These are phyloP conservation scores for Synergus japonicus DNA, from an alignment of 2,888 invertebrate genomes.

Conservation along the genomic window DNA sequence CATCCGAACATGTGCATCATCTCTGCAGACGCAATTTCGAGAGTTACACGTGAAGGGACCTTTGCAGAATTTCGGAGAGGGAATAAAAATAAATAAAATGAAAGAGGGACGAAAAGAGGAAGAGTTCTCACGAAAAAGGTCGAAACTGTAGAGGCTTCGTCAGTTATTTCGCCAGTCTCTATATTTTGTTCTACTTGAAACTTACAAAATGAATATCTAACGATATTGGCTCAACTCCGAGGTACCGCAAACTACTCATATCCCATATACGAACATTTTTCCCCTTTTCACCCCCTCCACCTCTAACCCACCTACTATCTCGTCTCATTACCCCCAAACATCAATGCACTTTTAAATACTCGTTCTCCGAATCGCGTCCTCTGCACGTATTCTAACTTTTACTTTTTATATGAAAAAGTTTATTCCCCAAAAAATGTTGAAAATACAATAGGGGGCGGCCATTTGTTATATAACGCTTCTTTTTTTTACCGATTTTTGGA, in stretches of 20 bases:
- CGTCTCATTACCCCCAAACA: conserved; percentile 21
- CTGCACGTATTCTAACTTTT: not conserved
- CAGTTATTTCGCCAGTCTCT: conserved; percentile 62
- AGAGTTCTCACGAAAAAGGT: conserved; percentile 49
- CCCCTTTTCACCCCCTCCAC: not conserved
- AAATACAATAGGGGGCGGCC: not conserved
- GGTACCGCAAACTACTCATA: conserved; percentile 53
- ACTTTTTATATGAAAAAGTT: not conserved
- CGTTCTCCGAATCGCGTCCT: not conserved
- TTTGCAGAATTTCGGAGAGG: conserved; percentile 52
- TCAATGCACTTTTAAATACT: conserved; percentile 36
- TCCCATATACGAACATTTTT: conserved; percentile 42
- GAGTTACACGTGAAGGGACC: conserved; percentile 59
- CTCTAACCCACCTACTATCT: not conserved
- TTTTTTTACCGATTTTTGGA: too few relatives aligned
- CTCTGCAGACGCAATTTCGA: conserved; percentile 69
- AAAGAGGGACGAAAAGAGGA: conserved; percentile 34
- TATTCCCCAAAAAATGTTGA: not conserved
- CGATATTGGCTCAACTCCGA: conserved; percentile 71
- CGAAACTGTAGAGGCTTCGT: conserved; percentile 44
- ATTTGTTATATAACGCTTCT: too few relatives aligned
- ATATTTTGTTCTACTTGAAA: conserved; percentile 76
- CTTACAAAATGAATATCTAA: conserved; percentile 76
- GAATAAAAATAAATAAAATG: conserved; percentile 45
- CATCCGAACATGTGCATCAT: conserved; percentile 55